Percentiles rank a stretch among this genome's conserved stretches.
phyloP scores from a whole-genome alignment of 2,113 vertebrate genomes.

The Excalfactoria chinensis region DNA sequence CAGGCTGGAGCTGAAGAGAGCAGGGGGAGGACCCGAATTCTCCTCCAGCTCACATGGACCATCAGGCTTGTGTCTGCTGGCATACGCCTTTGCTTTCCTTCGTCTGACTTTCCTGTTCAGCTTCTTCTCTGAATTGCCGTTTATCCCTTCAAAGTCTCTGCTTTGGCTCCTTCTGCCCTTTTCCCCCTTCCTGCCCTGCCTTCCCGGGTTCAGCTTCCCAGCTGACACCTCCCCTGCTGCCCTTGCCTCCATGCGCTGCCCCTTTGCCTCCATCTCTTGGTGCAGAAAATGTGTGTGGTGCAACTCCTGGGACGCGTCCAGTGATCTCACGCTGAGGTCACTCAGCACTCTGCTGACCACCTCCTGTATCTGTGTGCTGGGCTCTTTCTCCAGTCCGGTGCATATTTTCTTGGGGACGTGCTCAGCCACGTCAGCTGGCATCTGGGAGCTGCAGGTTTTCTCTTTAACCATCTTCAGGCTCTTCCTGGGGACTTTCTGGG shows the following conservation, averaged over 20 bases:
- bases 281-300: neutral
- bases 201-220: neutral
- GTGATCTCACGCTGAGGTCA: neutral
- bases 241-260: fast-evolving
- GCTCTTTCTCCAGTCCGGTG: neutral
- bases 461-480: neutral
- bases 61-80: neutral
- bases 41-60: slow-evolving; percentile 13
- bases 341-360: slow-evolving; percentile 42
- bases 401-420: neutral
- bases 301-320: neutral
- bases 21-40: slow-evolving; percentile 52
- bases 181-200: neutral
- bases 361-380: neutral
- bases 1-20: slow-evolving; percentile 68
- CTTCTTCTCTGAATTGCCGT: neutral
- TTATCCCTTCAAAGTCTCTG: neutral
- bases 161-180: slow-evolving; percentile 10
- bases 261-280: neutral
- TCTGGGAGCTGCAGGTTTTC: neutral
- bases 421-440: fast-evolving
- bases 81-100: slow-evolving; percentile 21
- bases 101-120: slow-evolving; percentile 45
- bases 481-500: slow-evolving; percentile 3
- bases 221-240: fast-evolving